phyloP scores from a whole-genome alignment of 1,140 invertebrate genomes.

The Subanguina moxae region DNA sequence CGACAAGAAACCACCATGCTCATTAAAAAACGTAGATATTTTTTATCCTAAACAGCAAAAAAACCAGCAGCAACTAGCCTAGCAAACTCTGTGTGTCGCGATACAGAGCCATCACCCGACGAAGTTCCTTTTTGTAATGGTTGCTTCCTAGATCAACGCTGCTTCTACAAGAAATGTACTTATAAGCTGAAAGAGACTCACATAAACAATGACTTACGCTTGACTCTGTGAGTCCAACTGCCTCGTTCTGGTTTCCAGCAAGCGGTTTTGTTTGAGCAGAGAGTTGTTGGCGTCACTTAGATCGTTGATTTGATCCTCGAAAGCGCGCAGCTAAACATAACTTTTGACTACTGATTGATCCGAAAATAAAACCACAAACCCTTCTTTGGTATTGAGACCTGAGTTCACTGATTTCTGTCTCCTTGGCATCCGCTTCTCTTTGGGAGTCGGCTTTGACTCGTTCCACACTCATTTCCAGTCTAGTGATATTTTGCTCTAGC shows the following conservation, averaged over 20 bases:
- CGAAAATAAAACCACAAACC: background rate
- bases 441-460: slow-evolving; percentile 10
- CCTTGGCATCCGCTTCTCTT: slow-evolving; percentile 21
- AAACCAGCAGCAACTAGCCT: background rate
- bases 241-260: slow-evolving; percentile 18
- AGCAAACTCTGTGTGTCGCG: slow-evolving; percentile 9
- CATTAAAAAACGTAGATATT: background rate
- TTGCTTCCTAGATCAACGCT: slow-evolving; percentile 14
- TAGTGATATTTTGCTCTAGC: slow-evolving; percentile 20
- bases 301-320: slow-evolving; percentile 22
- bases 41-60: background rate
- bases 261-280: slow-evolving; percentile 25
- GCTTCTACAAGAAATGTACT: slow-evolving; percentile 5
- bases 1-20: slow-evolving; percentile 6
- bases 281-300: slow-evolving; percentile 19
- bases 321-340: slow-evolving; percentile 3
- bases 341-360: background rate
- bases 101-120: slow-evolving; percentile 6
- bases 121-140: slow-evolving; percentile 18
- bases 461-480: slow-evolving; percentile 24
- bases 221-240: slow-evolving; percentile 22
- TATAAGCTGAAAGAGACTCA: background rate
- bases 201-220: slow-evolving; percentile 4
- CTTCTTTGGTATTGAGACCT: slow-evolving; percentile 20
- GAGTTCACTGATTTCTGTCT: slow-evolving; percentile 19